Conservation (phyloP, 2,888 invertebrate genomes). For the Thumatha senex region DNA sequence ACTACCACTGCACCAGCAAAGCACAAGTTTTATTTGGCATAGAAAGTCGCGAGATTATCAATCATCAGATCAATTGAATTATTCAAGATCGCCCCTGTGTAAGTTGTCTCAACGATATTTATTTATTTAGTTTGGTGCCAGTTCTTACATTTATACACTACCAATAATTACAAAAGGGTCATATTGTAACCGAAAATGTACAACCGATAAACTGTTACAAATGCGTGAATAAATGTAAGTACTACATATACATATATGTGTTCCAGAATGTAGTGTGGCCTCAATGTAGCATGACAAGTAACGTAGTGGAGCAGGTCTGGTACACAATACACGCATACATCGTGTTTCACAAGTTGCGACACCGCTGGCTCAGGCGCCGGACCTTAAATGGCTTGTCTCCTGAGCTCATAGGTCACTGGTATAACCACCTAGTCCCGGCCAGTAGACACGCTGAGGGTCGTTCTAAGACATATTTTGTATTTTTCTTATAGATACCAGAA, state of each 20-base stretch:
- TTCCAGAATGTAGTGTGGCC: conserved; percentile 38
- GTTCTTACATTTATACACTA: too few species aligned
- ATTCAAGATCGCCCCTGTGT: too few species aligned
- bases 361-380: conserved; percentile 64
- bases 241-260: neutral
- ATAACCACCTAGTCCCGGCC: conserved; percentile 41
- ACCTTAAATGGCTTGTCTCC: conserved; percentile 68
- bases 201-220: too few species aligned
- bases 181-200: too few species aligned
- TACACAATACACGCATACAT: conserved; percentile 26
- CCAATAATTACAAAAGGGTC: too few species aligned
- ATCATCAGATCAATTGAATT: too few species aligned
- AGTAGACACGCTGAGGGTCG: neutral
- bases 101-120: too few species aligned
- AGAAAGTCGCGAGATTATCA: too few species aligned
- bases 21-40: too few species aligned
- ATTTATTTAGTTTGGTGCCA: too few species aligned
- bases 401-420: conserved; percentile 74
- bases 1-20: too few species aligned
- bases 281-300: conserved; percentile 29
- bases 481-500: neutral
- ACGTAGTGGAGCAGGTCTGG: conserved; percentile 29
- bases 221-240: too few species aligned
- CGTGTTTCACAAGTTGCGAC: conserved; percentile 47
- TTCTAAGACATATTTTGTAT: neutral